Conservation (phyloP, 2,888 invertebrate species). For the Megastigmus dorsalis region DNA sequence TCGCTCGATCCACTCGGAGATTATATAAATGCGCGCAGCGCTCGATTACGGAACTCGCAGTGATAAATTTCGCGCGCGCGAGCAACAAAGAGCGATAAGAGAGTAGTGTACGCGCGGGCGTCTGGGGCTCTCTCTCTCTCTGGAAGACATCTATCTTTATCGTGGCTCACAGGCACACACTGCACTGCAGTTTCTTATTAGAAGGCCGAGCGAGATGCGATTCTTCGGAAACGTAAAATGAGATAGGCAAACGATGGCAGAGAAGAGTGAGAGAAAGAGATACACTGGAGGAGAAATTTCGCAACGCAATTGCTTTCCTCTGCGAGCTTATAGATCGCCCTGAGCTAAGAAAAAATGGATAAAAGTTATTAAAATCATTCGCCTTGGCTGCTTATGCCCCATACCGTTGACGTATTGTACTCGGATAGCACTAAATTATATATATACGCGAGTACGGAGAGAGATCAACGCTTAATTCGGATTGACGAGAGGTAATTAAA, state of each 20-base stretch:
- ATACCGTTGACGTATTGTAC: no score
- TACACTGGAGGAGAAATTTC: no score
- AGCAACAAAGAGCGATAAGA: slow-evolving; percentile 51
- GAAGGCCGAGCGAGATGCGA: slow-evolving; percentile 1
- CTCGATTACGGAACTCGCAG: slow-evolving; percentile 10
- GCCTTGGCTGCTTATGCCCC: no score
- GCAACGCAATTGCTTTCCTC: no score
- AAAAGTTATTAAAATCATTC: no score
- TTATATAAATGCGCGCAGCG: slow-evolving; percentile 19
- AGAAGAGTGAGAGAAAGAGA: no score
- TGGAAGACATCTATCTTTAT: slow-evolving; percentile 52
- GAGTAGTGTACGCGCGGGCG: no score
- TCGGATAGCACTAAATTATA: no score
- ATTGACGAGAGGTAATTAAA: background rate
- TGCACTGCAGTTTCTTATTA: slow-evolving; percentile 20
- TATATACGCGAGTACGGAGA: background rate
- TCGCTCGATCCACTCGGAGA: background rate
- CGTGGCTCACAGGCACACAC: background rate
- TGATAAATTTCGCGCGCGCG: slow-evolving; percentile 51
- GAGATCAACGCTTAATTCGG: background rate
- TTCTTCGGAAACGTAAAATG: background rate
- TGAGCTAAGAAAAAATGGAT: no score
- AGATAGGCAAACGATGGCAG: no score
- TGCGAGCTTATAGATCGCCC: no score
- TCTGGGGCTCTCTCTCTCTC: no score